phyloP scores from a whole-genome alignment of 2,888 invertebrate genomes.

The Ophioninae sp. region DNA sequence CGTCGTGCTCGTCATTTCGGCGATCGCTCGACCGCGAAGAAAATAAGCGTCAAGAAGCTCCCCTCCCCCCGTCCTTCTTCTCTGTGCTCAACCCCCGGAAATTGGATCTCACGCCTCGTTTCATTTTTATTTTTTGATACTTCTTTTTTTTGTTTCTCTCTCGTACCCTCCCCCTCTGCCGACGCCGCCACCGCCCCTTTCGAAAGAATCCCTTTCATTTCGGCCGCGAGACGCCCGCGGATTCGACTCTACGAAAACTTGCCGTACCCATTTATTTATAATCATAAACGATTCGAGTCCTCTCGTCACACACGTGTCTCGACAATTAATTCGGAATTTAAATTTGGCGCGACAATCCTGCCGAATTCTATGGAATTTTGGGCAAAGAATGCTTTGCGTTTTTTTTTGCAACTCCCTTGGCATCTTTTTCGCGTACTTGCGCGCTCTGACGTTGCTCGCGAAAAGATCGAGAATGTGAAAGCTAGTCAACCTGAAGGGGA shows the following conservation, averaged over 20 bases:
- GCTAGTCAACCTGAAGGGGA: neutral
- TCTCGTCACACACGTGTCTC: neutral
- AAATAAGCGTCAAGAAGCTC: slow-evolving; percentile 38
- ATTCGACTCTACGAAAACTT: slow-evolving; percentile 35
- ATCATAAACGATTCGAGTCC: slow-evolving; percentile 21
- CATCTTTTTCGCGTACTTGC: neutral
- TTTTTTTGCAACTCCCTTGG: neutral
- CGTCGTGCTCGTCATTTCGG: slow-evolving; percentile 42
- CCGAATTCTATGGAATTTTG: neutral
- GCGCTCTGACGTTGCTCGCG: neutral
- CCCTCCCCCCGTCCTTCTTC: slow-evolving; percentile 13
- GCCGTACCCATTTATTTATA: slow-evolving; percentile 44
- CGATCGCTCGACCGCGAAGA: slow-evolving; percentile 56
- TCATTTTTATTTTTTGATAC: slow-evolving; percentile 26
- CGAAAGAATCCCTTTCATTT: slow-evolving; percentile 56
- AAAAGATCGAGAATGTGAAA: neutral
- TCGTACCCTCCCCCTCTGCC: neutral
- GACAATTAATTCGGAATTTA: neutral
- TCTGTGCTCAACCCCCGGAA: slow-evolving; percentile 53
- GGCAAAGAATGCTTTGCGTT: neutral
- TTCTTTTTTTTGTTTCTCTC: slow-evolving; percentile 9
- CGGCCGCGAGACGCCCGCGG: slow-evolving; percentile 35
- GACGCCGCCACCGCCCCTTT: neutral
- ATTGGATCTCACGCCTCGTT: slow-evolving; percentile 61
- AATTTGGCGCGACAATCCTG: neutral